A percentile compares a stretch with the other conserved stretches of the same genome.
These are phyloP conservation scores for Drosophila robusta DNA, from an alignment of 2,888 invertebrate species.

Conservation along the genomic window DNA sequence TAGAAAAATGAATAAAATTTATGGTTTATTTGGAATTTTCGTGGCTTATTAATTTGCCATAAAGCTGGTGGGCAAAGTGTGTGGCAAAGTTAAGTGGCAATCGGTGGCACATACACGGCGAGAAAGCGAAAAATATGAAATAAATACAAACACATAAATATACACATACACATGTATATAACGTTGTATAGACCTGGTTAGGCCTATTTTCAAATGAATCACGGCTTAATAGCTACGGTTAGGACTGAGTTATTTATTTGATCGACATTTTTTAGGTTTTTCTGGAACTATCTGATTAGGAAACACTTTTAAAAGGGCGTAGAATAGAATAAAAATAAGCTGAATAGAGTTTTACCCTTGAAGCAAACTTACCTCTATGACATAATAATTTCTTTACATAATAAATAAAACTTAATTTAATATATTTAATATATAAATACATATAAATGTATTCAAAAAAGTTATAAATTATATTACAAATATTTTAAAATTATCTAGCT, in stretches of 20 bases:
- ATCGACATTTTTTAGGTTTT: conserved; percentile 6
- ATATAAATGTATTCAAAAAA: no score
- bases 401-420: no score
- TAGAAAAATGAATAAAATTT: conserved; percentile 75
- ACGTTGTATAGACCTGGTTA: not conserved
- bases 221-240: conserved; percentile 2
- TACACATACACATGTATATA: not conserved
- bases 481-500: no score
- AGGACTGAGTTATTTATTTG: conserved; percentile 1
- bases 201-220: conserved; percentile 24
- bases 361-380: no score
- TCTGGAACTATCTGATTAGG: not conserved
- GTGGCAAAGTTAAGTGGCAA: conserved; percentile 62
- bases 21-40: conserved; percentile 75
- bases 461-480: no score
- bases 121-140: conserved; percentile 26
- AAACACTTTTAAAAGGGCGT: not conserved
- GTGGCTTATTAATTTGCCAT: conserved; percentile 75
- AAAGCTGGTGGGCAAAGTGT: conserved; percentile 63
- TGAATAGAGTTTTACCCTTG: no score
- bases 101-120: conserved; percentile 52
- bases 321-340: no score
- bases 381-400: no score
- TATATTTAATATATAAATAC: no score
- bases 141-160: not conserved